Evolutionary conservation across 2,888 invertebrate genomes (phyloP).

Genomic region (Ormyrus rosae): DNA sequence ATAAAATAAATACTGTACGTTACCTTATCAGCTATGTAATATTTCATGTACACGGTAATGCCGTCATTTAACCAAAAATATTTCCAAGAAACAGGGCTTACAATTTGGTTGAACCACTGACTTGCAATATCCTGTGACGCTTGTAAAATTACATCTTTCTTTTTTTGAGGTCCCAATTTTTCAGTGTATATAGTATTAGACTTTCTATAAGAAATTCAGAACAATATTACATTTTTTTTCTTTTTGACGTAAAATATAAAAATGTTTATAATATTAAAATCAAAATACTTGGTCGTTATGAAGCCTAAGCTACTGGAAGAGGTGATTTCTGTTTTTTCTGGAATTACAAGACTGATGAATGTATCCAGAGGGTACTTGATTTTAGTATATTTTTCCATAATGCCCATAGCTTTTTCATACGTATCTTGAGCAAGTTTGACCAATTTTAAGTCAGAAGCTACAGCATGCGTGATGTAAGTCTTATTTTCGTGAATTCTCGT

Average conservation of each 20-base stretch:
- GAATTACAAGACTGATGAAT: constrained; percentile 40
- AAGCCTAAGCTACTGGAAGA: constrained; percentile 49
- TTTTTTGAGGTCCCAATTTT: constrained; percentile 31
- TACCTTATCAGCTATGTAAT: constrained; percentile 52
- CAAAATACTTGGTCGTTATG: constrained; percentile 50
- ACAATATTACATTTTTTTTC: background rate
- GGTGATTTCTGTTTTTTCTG: constrained; percentile 38
- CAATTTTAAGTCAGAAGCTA: constrained; percentile 36
- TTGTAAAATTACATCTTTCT: constrained; percentile 46
- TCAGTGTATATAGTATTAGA: constrained; percentile 33
- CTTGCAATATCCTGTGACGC: constrained; percentile 30
- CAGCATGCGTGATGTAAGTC: constrained; percentile 38
- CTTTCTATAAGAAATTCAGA: constrained; percentile 28
- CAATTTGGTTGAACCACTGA: constrained; percentile 54
- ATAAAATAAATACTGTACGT: background rate
- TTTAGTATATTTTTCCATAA: constrained; percentile 53
- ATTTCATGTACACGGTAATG: constrained; percentile 48
- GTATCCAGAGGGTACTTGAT: constrained; percentile 46
- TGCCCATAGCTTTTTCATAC: constrained; percentile 32
- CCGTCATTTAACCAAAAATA: constrained; percentile 53
- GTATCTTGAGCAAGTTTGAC: constrained; percentile 35
- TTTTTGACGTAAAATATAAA: background rate
- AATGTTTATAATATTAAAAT: background rate
- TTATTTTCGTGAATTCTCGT: constrained; percentile 36
- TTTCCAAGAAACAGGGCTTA: constrained; percentile 51